A percentile compares a stretch with the other conserved stretches of the same genome.
These are phyloP conservation scores for Drosophila limbata DNA, from an alignment of 2,888 invertebrate genomes.

Conservation along the genomic window DNA sequence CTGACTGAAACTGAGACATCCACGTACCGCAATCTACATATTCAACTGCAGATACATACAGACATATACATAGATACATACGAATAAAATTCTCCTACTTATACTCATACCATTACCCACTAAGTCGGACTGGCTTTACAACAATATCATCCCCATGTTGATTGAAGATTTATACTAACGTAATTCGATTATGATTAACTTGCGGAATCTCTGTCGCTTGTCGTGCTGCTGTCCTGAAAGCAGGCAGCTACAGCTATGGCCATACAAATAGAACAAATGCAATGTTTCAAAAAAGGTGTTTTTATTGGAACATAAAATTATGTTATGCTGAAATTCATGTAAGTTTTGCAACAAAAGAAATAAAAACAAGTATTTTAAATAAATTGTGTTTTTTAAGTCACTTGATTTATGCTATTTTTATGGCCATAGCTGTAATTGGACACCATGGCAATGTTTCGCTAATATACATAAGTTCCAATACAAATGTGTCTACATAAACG, in stretches of 20 bases:
- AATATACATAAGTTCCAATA: no score
- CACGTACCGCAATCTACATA: neutral
- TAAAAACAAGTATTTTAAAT: no score
- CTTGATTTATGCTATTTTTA: no score
- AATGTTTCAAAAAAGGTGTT: no score
- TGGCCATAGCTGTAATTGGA: no score
- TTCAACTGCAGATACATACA: neutral
- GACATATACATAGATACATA: neutral
- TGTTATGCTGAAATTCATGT: no score
- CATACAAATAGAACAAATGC: no score
- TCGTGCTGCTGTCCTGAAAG: neutral
- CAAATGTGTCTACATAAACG: no score
- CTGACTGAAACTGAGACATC: constrained; percentile 11
- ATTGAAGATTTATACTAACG: constrained; percentile 23
- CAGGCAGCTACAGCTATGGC: neutral
- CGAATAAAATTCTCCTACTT: neutral
- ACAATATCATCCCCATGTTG: constrained; percentile 5
- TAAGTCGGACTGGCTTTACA: neutral
- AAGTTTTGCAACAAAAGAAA: no score
- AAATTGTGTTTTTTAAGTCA: no score
- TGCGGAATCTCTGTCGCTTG: constrained; percentile 8
- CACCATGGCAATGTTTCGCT: no score
- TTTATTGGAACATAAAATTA: no score
- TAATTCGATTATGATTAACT: constrained; percentile 50
- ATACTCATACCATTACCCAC: neutral